Conservation (phyloP, 1,140 invertebrate species). For the Potamilus streckersoni region DNA sequence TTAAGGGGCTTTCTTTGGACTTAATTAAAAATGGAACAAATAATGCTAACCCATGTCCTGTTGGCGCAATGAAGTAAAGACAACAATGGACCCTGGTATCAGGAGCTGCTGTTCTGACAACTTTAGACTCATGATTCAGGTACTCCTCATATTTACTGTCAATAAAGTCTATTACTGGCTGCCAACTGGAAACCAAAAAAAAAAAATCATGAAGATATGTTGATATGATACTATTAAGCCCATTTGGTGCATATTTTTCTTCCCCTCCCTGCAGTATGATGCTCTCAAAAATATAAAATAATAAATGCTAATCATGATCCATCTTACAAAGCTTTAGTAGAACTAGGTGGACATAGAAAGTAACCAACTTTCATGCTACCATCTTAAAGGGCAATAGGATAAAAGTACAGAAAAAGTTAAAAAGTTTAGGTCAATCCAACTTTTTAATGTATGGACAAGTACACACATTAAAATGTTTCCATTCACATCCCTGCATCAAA, state of each 20-base stretch:
- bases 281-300: not conserved
- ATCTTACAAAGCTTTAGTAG: too few species aligned
- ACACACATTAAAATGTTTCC: too few species aligned
- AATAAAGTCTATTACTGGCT: constrained; percentile 96
- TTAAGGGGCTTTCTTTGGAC: too few species aligned
- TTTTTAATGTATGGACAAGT: too few species aligned
- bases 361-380: too few species aligned
- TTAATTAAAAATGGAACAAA: not conserved
- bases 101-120: constrained; percentile 88
- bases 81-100: constrained; percentile 97
- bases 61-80: constrained; percentile 97
- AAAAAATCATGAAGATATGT: constrained; percentile 2
- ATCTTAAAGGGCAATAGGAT: too few species aligned
- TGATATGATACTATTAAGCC: not conserved
- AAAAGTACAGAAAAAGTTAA: too few species aligned
- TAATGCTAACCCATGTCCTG: constrained; percentile 87
- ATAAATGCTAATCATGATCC: too few species aligned
- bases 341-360: too few species aligned
- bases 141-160: constrained; percentile 98
- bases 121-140: constrained; percentile 92
- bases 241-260: not conserved
- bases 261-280: not conserved
- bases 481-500: too few species aligned
- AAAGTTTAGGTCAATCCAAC: too few species aligned
- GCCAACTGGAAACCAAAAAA: constrained; percentile 80